These are phyloP conservation scores for Platorchestia sp. DNA, from an alignment of 1,140 invertebrate species.

Conservation along the genomic window DNA sequence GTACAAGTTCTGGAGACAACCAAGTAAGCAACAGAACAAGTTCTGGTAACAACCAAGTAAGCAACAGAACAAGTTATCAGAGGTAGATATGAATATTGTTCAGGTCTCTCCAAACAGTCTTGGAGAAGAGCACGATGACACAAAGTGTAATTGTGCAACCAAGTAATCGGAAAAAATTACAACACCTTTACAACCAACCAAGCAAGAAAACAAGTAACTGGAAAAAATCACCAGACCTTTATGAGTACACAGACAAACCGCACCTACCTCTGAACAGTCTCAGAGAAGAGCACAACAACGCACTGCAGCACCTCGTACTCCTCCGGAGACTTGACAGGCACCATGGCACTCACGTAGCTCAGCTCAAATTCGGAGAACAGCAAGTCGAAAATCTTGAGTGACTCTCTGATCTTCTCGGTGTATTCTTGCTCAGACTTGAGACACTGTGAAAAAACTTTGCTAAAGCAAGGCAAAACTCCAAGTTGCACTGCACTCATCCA, in stretches of 20 bases:
- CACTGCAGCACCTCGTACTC: constrained; percentile 98
- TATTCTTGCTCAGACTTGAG: constrained; percentile 74
- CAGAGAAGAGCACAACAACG: constrained; percentile 96
- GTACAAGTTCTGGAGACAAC: too few relatives aligned
- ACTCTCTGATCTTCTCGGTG: constrained; percentile 87
- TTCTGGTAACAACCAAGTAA: too few relatives aligned
- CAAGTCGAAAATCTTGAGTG: constrained; percentile 92
- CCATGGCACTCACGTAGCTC: constrained; percentile 98
- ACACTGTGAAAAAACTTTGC: constrained; percentile 71
- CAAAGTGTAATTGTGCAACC: constrained; percentile 92
- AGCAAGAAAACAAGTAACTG: not conserved
- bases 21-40: too few relatives aligned
- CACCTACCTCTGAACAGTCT: constrained; percentile 84
- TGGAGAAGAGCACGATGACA: constrained; percentile 96
- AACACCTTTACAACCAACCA: not conserved
- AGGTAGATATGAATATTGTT: not conserved
- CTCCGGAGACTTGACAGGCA: constrained; percentile 95
- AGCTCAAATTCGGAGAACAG: constrained; percentile 98
- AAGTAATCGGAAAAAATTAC: too few relatives aligned
- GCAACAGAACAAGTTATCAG: too few relatives aligned
- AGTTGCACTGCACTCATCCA: not conserved
- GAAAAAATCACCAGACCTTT: not conserved
- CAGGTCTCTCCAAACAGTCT: constrained; percentile 84
- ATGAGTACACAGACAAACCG: not conserved
- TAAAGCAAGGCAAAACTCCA: not conserved